These are phyloP conservation scores for Megaceryle maxima DNA, from an alignment of 2,113 vertebrate species.

Conservation along the genomic window DNA sequence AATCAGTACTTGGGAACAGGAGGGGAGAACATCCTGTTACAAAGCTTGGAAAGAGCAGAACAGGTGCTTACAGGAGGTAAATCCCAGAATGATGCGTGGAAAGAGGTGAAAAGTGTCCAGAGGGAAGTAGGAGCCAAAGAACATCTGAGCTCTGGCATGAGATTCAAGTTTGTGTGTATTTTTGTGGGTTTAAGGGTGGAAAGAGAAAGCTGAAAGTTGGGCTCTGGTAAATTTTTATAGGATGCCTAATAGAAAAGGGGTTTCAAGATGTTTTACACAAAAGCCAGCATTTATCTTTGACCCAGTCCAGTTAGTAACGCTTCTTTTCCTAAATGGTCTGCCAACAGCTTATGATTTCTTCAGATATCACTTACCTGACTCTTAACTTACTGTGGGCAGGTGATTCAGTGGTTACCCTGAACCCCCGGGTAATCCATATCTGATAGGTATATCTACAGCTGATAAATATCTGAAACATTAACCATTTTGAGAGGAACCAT, in stretches of 20 bases:
- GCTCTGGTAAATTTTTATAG: neutral
- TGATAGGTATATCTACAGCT: no score
- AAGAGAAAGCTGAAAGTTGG: neutral
- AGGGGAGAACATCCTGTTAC: neutral
- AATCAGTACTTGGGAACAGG: neutral
- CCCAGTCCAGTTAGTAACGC: neutral
- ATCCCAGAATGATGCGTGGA: neutral
- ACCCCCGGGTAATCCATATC: no score
- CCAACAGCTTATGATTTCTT: neutral
- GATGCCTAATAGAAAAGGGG: neutral
- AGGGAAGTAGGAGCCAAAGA: neutral
- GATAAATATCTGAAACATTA: neutral
- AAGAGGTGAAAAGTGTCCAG: neutral
- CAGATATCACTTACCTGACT: neutral
- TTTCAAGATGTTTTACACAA: neutral
- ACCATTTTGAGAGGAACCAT: neutral
- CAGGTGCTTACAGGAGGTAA: neutral
- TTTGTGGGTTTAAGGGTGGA: neutral
- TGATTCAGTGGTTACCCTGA: no score
- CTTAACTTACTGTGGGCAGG: rapidly evolving
- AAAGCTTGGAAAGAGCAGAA: neutral
- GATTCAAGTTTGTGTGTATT: neutral
- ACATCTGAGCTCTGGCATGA: neutral
- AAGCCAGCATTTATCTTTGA: neutral
- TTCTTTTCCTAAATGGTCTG: neutral